Evolutionary conservation across 64 coral and sea anemone genomes (phyloP).

Genomic region (Trachythela sp.): DNA sequence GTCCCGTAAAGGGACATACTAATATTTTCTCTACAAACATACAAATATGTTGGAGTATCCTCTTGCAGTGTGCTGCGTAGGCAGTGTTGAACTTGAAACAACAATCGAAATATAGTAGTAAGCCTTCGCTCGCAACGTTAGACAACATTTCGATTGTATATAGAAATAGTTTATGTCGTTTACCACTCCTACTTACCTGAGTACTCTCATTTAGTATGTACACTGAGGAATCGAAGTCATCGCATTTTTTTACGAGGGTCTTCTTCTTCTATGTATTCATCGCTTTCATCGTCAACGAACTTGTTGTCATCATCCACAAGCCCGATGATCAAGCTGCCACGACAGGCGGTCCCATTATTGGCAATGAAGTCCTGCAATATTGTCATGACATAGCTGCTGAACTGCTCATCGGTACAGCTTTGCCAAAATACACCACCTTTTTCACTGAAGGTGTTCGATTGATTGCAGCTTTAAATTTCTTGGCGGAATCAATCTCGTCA

Average conservation of each 20-base stretch:
- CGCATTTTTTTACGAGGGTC: neutral
- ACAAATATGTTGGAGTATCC: too few species aligned
- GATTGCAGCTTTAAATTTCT: constrained; percentile 7
- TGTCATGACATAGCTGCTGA: too few species aligned
- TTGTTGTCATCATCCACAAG: neutral
- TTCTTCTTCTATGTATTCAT: neutral
- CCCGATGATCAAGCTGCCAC: neutral
- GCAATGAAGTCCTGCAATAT: neutral
- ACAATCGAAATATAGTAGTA: too few species aligned
- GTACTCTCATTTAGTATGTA: neutral
- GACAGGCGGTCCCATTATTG: neutral
- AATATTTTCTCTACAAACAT: too few species aligned
- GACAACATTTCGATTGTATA: too few species aligned
- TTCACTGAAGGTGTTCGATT: constrained; percentile 16
- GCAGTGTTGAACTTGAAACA: too few species aligned
- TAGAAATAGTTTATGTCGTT: too few species aligned
- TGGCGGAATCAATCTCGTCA: neutral
- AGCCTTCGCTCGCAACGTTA: too few species aligned
- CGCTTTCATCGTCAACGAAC: neutral
- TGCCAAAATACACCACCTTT: neutral
- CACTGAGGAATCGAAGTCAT: neutral
- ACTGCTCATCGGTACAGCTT: neutral
- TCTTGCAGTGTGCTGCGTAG: too few species aligned
- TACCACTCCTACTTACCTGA: too few species aligned
- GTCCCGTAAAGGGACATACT: too few species aligned